Evolutionary conservation across 2,888 invertebrate species (phyloP).

Genomic region (Ectemnius continuus): DNA sequence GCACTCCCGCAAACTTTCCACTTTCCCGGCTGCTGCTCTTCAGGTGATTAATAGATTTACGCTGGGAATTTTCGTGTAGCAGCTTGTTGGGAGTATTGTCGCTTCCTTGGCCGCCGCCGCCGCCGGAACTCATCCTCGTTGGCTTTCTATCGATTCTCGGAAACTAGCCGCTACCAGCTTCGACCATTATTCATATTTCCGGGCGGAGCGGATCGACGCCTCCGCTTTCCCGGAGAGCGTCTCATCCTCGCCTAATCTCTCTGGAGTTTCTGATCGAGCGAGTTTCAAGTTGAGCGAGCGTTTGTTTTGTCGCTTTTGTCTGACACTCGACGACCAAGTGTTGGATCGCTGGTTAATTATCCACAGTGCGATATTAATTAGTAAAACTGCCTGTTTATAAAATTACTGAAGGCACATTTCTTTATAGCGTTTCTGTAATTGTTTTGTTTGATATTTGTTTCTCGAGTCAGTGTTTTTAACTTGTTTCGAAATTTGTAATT

Average conservation of each 20-base stretch:
- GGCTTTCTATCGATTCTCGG: conserved; percentile 27
- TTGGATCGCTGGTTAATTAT: too few relatives aligned
- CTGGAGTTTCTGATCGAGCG: conserved; percentile 23
- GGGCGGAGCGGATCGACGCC: conserved; percentile 13
- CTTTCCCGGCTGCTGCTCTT: not conserved
- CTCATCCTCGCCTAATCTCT: not conserved
- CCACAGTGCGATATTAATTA: too few relatives aligned
- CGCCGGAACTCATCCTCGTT: conserved; percentile 15
- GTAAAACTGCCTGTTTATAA: too few relatives aligned
- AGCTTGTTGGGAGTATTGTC: conserved; percentile 25
- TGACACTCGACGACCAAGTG: too few relatives aligned
- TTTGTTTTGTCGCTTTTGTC: too few relatives aligned
- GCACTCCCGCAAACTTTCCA: not conserved
- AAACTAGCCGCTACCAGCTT: conserved; percentile 35
- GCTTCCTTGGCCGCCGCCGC: conserved; percentile 13
- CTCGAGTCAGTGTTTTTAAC: too few relatives aligned
- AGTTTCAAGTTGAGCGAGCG: too few relatives aligned
- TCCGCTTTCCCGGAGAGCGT: conserved; percentile 9
- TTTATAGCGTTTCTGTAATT: too few relatives aligned
- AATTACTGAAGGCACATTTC: too few relatives aligned
- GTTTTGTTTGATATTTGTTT: too few relatives aligned
- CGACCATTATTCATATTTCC: conserved; percentile 39
- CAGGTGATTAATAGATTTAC: conserved; percentile 43
- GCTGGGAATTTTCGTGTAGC: conserved; percentile 21
- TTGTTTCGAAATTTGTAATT: too few relatives aligned